A percentile compares a stretch with the other conserved stretches of the same genome.
phyloP scores from a whole-genome alignment of 2,113 vertebrate genomes.

The Pomatorhinus ruficollis region DNA sequence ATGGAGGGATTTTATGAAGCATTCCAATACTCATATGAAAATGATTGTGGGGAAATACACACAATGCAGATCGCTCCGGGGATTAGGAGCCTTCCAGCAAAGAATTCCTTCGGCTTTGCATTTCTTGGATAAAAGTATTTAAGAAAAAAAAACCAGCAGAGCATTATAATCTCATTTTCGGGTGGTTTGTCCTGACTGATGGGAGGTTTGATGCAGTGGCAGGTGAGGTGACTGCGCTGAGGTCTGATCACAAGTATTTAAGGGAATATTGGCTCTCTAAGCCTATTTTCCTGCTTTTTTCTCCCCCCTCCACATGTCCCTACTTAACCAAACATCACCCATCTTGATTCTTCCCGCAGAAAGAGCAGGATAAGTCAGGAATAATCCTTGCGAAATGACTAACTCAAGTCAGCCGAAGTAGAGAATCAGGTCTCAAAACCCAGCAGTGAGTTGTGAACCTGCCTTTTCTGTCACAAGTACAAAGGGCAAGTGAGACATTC shows the following conservation, averaged over 20 bases:
- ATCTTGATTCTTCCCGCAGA: neutral
- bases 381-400: neutral
- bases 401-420: neutral
- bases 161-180: neutral
- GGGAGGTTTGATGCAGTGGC: neutral
- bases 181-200: neutral
- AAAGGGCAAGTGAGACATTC: neutral
- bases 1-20: conserved; percentile 7
- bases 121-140: neutral
- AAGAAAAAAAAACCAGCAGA: neutral
- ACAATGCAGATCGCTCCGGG: neutral
- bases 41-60: conserved; percentile 17
- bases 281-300: neutral
- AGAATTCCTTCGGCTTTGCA: conserved; percentile 24
- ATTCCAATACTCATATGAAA: conserved; percentile 39
- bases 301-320: neutral
- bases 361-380: neutral
- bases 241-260: neutral
- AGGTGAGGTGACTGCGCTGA: neutral
- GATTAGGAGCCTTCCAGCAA: conserved; percentile 32
- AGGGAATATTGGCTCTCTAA: neutral
- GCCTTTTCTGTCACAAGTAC: neutral
- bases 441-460: neutral
- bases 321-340: neutral
- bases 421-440: neutral